Evolutionary conservation across 1,140 invertebrate species (phyloP).

Genomic region (silkworm (Bombyx mori)): ASM3026992v2 NC_085113.1:11778001-11778500

Average conservation of each 20-base stretch:
- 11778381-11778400: neutral
- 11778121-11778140: slow-evolving; percentile 6
- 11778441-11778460: too few relatives aligned
- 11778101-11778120: slow-evolving; percentile 4
- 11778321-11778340: slow-evolving; percentile 1
- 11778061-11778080: neutral
- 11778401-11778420: neutral
- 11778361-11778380: neutral
- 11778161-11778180: slow-evolving; percentile 3
- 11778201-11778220: slow-evolving; percentile 3
- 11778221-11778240: slow-evolving; percentile 3
- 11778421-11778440: slow-evolving; percentile 1
- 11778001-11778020: neutral
- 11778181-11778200: neutral
- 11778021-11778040: neutral
- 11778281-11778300: slow-evolving; percentile 4
- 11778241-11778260: slow-evolving; percentile 2
- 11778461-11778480: too few relatives aligned
- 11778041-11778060: slow-evolving; percentile 2
- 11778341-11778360: neutral
- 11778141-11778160: neutral
- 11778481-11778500: too few relatives aligned
- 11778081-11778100: slow-evolving; percentile 2
- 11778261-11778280: neutral
- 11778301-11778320: neutral